These are phyloP conservation scores for Metopolophium dirhodum DNA, from an alignment of 1,140 invertebrate genomes.

Conservation along the genomic window DNA sequence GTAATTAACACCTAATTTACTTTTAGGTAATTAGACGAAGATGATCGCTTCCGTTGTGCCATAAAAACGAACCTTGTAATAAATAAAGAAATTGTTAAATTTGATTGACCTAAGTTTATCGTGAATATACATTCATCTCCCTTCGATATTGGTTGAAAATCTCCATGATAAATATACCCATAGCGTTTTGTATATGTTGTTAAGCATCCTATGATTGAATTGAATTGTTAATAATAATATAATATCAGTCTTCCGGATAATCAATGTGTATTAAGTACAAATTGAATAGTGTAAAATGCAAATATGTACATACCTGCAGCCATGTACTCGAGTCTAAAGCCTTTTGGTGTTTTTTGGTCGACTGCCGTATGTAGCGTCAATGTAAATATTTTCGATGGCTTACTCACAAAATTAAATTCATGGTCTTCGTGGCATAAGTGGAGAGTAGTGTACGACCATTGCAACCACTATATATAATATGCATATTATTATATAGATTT, in stretches of 20 bases:
- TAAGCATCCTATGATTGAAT: not conserved
- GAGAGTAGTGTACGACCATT: not conserved
- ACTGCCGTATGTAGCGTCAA: not conserved
- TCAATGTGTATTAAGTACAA: too few species aligned
- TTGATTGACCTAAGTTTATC: not conserved
- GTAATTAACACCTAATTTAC: not conserved
- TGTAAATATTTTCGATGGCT: not conserved
- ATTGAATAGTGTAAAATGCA: too few species aligned
- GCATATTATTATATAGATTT: too few species aligned
- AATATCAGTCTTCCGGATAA: too few species aligned
- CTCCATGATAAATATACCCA: not conserved
- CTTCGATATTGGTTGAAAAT: not conserved
- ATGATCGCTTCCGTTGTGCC: rapidly evolving
- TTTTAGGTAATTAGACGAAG: not conserved
- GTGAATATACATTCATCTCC: not conserved
- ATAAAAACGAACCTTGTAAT: not conserved
- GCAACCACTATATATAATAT: not conserved
- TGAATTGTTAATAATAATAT: not conserved
- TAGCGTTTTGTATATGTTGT: not conserved
- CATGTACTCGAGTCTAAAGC: conserved; percentile 8
- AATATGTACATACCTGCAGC: not conserved
- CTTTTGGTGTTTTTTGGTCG: not conserved
- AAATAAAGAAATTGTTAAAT: conserved; percentile 24
- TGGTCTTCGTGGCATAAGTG: conserved; percentile 20
- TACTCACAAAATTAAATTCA: not conserved